phyloP scores from a whole-genome alignment of 2,888 invertebrate genomes.

The Drosophila meridionalis region DNA sequence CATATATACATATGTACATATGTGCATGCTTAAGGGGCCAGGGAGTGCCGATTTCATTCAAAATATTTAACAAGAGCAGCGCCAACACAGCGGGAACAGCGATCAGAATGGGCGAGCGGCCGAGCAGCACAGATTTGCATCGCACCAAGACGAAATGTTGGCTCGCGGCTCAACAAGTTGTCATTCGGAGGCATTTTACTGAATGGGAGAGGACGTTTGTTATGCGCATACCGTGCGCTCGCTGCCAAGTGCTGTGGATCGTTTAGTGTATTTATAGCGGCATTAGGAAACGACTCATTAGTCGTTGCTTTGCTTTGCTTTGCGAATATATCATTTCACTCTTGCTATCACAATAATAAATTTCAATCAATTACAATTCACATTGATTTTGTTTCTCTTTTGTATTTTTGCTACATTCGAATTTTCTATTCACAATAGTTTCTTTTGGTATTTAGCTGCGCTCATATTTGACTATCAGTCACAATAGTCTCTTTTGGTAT shows the following conservation, averaged over 20 bases:
- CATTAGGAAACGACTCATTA: conserved; percentile 1
- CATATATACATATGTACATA: neutral
- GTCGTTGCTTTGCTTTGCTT: neutral
- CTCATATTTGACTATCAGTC: neutral
- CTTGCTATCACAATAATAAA: neutral
- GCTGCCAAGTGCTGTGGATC: neutral
- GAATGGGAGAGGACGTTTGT: conserved; percentile 28
- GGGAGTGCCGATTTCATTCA: conserved; percentile 23
- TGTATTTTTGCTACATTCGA: neutral
- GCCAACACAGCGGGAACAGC: neutral
- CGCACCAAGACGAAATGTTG: neutral
- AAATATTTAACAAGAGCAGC: conserved; percentile 9
- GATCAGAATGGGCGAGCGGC: neutral
- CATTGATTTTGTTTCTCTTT: neutral
- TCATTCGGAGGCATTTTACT: conserved; percentile 28
- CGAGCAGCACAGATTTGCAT: conserved; percentile 10
- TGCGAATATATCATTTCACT: neutral
- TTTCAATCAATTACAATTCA: neutral
- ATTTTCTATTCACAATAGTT: neutral
- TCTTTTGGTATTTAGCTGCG: neutral
- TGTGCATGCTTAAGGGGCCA: too few species aligned
- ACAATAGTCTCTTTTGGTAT: neutral
- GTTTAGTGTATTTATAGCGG: neutral
- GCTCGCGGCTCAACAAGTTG: conserved; percentile 45
- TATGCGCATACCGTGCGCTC: neutral